Conservation (phyloP, 2,797 vertebrate genomes). For the Helicolenus hilgendorfi region DNA sequence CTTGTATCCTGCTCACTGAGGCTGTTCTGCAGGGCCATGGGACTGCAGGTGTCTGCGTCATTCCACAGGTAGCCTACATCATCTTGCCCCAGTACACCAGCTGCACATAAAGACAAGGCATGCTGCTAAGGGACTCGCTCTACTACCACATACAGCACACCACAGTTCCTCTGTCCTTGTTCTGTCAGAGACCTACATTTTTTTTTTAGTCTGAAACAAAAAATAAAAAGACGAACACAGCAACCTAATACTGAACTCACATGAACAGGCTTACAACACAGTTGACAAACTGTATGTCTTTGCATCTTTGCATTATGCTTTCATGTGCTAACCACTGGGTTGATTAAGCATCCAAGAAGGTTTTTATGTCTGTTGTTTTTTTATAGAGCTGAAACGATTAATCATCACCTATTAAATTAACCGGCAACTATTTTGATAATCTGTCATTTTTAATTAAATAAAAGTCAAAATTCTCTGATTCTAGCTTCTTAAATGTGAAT, state of each 20-base stretch:
- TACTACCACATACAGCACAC: neutral
- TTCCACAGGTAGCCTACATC: constrained; percentile 49
- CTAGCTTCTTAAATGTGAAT: too few relatives aligned
- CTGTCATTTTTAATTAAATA: too few relatives aligned
- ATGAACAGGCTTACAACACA: neutral
- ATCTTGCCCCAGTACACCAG: constrained; percentile 30
- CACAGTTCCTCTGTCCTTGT: constrained; percentile 29
- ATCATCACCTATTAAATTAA: too few relatives aligned
- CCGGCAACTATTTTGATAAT: too few relatives aligned
- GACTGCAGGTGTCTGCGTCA: constrained; percentile 54
- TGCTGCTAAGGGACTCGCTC: constrained; percentile 54
- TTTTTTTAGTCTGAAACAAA: neutral
- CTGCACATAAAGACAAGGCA: constrained; percentile 33
- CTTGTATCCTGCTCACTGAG: neutral
- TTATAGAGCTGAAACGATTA: too few relatives aligned
- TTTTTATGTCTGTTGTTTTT: too few relatives aligned
- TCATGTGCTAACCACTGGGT: too few relatives aligned
- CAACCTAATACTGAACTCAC: neutral
- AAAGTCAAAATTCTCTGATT: too few relatives aligned
- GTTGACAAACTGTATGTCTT: neutral
- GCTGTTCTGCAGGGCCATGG: neutral
- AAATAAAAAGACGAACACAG: neutral
- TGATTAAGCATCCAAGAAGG: too few relatives aligned
- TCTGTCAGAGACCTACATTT: constrained; percentile 35
- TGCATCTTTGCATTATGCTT: neutral